Percentiles rank a stretch among this genome's conserved stretches.
Evolutionary conservation across 2,113 vertebrate genomes (phyloP).

Genomic region (Clarias batrachus): DNA sequence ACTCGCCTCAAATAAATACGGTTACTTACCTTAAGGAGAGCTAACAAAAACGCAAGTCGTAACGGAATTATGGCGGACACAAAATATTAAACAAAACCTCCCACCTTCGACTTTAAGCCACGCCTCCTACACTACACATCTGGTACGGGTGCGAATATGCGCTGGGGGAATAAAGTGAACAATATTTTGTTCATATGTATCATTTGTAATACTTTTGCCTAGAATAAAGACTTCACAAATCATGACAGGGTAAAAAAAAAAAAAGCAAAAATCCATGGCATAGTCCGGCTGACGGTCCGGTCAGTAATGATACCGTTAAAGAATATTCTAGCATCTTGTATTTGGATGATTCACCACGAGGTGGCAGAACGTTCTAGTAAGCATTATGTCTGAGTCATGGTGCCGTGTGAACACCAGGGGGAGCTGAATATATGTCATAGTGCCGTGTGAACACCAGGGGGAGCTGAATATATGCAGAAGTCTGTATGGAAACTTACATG

Average conservation of each 20-base stretch:
- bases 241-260: background rate
- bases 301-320: conserved; percentile 3
- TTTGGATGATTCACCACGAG: conserved; percentile 22
- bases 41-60: too few relatives aligned
- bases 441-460: conserved; percentile 19
- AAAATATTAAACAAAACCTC: background rate
- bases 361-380: conserved; percentile 29
- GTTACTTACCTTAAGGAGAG: background rate
- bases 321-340: background rate
- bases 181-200: background rate
- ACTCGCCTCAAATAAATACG: background rate
- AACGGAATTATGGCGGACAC: too few relatives aligned
- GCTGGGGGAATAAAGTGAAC: background rate
- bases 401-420: conserved; percentile 19
- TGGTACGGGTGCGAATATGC: background rate
- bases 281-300: background rate
- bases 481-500: background rate
- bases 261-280: background rate
- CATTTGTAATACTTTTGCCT: conserved; percentile 7
- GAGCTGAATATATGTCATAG: background rate
- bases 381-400: background rate
- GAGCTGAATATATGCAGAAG: background rate
- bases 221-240: conserved; percentile 23
- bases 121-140: background rate
- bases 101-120: background rate